A percentile compares a stretch with the other conserved stretches of the same genome.
Evolutionary conservation across 2,888 invertebrate genomes (phyloP).

Genomic region (Andrena marginata): DNA sequence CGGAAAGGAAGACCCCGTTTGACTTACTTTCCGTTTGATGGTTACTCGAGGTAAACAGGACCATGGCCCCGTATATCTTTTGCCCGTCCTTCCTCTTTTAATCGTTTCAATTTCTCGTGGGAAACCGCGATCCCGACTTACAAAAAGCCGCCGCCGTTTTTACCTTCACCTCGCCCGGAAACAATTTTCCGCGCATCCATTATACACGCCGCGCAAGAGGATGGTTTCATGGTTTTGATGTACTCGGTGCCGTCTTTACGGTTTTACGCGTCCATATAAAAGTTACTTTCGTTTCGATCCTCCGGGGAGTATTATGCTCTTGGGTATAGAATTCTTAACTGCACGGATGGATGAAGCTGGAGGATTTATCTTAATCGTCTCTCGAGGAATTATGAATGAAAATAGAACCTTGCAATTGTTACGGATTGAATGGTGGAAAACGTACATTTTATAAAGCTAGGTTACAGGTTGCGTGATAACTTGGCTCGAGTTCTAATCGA

Average conservation of each 20-base stretch:
- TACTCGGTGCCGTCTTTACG: not conserved
- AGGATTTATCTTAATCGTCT: constrained; percentile 1
- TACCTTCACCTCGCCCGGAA: not conserved
- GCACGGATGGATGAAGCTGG: not conserved
- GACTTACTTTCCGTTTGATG: constrained; percentile 37
- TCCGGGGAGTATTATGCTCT: too few relatives aligned
- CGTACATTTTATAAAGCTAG: too few relatives aligned
- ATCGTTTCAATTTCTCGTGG: constrained; percentile 44
- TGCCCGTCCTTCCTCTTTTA: constrained; percentile 26
- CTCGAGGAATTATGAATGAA: not conserved
- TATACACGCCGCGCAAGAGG: constrained; percentile 14
- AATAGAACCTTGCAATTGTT: not conserved
- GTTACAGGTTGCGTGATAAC: not conserved
- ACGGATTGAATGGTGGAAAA: too few relatives aligned
- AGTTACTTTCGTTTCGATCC: not conserved
- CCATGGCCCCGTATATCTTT: constrained; percentile 17
- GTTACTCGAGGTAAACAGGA: constrained; percentile 22
- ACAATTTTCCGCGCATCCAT: constrained; percentile 31
- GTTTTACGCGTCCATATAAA: constrained; percentile 8
- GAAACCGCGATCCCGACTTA: constrained; percentile 24
- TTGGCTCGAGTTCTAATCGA: not conserved
- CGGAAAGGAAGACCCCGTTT: constrained; percentile 24
- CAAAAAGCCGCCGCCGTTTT: constrained; percentile 23
- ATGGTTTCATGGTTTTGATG: not conserved
- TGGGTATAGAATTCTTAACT: not conserved